Evolutionary conservation across 2,113 vertebrate genomes (phyloP).

Genomic region (Phodopus roborovskii): DNA sequence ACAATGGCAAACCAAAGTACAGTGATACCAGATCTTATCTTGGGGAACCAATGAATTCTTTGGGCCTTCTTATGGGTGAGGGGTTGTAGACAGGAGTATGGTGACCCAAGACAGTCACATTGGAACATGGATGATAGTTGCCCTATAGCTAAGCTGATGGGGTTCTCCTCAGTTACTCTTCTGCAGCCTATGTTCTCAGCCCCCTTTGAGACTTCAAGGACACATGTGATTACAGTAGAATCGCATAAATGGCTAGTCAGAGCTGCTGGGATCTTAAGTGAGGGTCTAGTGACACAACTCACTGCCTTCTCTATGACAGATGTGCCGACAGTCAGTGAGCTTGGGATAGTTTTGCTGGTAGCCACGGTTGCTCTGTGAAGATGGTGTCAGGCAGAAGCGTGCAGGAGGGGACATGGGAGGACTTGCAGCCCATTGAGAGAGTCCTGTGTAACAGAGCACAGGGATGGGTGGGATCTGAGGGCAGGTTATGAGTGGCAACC

Average conservation of each 20-base stretch:
- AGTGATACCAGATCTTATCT: neutral
- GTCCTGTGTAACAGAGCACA: neutral
- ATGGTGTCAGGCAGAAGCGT: neutral
- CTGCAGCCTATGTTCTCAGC: neutral
- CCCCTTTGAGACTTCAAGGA: neutral
- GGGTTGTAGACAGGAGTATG: neutral
- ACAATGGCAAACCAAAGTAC: neutral
- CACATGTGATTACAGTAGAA: neutral
- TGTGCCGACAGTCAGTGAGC: neutral
- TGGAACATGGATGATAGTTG: neutral
- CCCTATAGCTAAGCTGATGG: neutral
- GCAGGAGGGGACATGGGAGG: neutral
- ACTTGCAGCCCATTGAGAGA: rapidly evolving
- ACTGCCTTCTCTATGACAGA: neutral
- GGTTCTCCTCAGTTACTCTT: neutral
- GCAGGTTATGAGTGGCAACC: no score
- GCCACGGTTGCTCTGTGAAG: neutral
- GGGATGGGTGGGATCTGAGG: neutral
- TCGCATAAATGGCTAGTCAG: neutral
- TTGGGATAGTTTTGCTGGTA: neutral
- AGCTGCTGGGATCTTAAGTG: neutral
- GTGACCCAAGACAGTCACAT: neutral
- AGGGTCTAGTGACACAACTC: neutral
- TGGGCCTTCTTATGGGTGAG: neutral
- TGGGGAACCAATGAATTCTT: neutral